These are phyloP conservation scores for Tenthredo mesomela DNA, from an alignment of 2,888 invertebrate genomes.

Conservation along the genomic window DNA sequence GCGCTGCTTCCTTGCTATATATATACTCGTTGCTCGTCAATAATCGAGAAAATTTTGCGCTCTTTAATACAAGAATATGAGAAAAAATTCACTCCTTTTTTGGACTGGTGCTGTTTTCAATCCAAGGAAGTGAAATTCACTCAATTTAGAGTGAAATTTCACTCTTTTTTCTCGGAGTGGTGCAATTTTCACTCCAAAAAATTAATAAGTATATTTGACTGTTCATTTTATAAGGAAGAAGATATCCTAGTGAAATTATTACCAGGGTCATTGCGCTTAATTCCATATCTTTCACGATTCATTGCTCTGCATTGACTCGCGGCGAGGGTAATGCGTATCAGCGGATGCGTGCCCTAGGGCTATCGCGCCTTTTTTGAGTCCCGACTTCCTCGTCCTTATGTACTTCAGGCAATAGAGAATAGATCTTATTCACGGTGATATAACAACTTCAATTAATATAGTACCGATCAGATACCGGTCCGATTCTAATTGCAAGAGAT, in stretches of 20 bases:
- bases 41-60: neutral
- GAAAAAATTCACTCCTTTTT: no score
- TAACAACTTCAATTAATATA: neutral
- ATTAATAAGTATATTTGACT: neutral
- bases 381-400: slow-evolving; percentile 10
- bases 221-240: neutral
- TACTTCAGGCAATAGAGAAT: neutral
- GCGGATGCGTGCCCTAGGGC: slow-evolving; percentile 59
- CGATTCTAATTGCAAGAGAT: neutral
- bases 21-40: slow-evolving; percentile 27
- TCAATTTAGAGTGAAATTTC: no score
- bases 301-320: neutral
- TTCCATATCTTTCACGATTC: slow-evolving; percentile 9
- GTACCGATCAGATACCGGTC: neutral
- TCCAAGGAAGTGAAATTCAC: no score
- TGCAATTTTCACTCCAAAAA: no score
- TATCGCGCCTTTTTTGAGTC: slow-evolving; percentile 58
- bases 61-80: neutral
- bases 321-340: slow-evolving; percentile 56
- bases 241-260: neutral
- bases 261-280: slow-evolving; percentile 27
- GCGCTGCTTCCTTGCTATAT: neutral
- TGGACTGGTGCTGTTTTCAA: no score
- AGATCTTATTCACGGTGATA: slow-evolving; percentile 2
- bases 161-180: no score